These are phyloP conservation scores for Syrrhaptes paradoxus DNA, from an alignment of 2,113 vertebrate genomes.

Conservation along the genomic window DNA sequence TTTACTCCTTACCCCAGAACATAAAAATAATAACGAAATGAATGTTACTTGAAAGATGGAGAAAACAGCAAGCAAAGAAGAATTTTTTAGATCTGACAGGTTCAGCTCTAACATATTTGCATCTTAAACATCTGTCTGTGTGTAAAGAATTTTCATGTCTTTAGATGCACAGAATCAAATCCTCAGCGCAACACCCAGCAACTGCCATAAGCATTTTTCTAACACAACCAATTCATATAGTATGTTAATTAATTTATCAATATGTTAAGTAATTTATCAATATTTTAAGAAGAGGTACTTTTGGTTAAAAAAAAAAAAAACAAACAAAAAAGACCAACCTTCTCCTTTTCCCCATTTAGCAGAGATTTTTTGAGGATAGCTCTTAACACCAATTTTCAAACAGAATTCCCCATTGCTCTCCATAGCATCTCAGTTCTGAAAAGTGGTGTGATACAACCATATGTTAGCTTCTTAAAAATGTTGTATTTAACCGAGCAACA, in stretches of 20 bases:
- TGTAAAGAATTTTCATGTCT: constrained; percentile 27
- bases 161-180: neutral
- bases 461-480: constrained; percentile 40
- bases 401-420: constrained; percentile 37
- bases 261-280: neutral
- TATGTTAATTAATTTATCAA: neutral
- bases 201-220: neutral
- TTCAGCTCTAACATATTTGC: constrained; percentile 32
- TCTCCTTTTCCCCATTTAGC: neutral
- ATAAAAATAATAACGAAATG: constrained; percentile 44
- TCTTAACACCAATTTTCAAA: constrained; percentile 14
- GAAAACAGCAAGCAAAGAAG: constrained; percentile 14
- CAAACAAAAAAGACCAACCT: neutral
- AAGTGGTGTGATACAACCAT: neutral
- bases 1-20: constrained; percentile 43
- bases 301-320: neutral
- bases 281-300: constrained; percentile 1
- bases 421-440: neutral
- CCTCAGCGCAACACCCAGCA: neutral
- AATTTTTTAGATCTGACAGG: constrained; percentile 32
- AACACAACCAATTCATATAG: neutral
- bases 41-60: constrained; percentile 16
- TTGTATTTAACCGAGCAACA: constrained; percentile 51
- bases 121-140: constrained; percentile 40
- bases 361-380: neutral